Evolutionary conservation across 92 coral and sea anemone genomes (phyloP), one percentile per base, ranked within the genome.

Genomic region (Anthopleura xanthogrammica): DNA sequence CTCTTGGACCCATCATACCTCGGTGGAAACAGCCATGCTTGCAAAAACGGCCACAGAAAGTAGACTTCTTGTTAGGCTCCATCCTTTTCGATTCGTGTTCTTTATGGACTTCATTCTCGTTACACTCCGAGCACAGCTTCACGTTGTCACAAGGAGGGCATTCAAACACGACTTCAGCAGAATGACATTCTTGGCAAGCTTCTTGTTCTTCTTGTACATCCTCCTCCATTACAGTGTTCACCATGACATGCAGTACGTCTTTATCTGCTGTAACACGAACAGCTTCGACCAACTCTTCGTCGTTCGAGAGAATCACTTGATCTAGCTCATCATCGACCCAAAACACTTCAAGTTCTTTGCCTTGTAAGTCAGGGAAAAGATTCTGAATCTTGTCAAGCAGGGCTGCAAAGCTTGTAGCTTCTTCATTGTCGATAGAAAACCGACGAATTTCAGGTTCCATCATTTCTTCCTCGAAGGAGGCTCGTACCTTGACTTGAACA

Each of bases 311-410:
- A n/a, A 50, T 77, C 52, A 89, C 78, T 39, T 72, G 50, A 48
- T 92, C 90, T 12, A 84, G 79, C 39, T 92, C 95, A 65, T 87
- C 87, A 64, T 92, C 95, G 75, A 86, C 77, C 95, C 95, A 91
- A 80, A 36, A 91, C 22, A 91, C 48, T 22, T 91, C 84, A 5
- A 91, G 3, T 36, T 83, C 86, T 78, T 86, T 79, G 48, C 90
- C 89, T 84, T 86, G 86, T 62, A 89, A 79, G 48, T 80, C 80
- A 16, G 95, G 88, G 52, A 86, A 91, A 60, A 89, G 82, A 77
- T 48, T 62, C 43, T 78, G 72, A 65, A 91, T 89, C 82, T 89
- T 91, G 52, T 87, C 87, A 29, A 82, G 22, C 16, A 92, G 78
- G 68, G 73, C 81, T 40, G 76, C 89, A 79, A 81, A 83, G 90